Base-by-base conservation (phyloP, 2,113 vertebrate genomes). In the Nothoprocta perdicaria region DNA sequence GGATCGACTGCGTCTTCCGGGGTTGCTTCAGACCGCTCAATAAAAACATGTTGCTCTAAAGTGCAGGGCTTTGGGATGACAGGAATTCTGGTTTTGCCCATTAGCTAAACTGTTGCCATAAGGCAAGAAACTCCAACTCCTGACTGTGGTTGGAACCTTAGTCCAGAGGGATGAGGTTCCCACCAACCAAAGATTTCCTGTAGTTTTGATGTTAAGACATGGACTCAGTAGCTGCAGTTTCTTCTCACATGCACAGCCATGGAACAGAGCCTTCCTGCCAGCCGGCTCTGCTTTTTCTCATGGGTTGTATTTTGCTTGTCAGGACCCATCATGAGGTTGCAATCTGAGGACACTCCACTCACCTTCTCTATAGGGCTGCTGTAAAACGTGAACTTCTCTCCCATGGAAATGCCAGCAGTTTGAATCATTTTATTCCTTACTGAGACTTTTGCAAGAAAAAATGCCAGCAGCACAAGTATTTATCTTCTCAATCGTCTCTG, bases 1-100 rank as follows among this genome's bases (percentile, higher is more conserved):
- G 27, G 16, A 67, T 27, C 1, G 0, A 14, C 45, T 3, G 0
- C 13, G 4, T 40, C 40, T 66, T 80, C 29, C 0, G 1, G 57
- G 76, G 27, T 76, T 74, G n/a, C 48, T 79, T 84, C 35, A 78
- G 38, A 16, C 7, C 41, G 45, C 50, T 87, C 63, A 29, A 0
- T 58, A 41, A 1, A 40, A 40, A 40, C 58, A 48, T 5, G 21
- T 29, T 15, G 68, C 1, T 1, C 19, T 48, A 52, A 84, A 91
- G 29, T 6, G 3, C 27, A 17, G 33, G 0, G 0, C 31, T 71
- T 58, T 74, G 12, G 52, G 31, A 7, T 81, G 33, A 45, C 52
- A 82, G 63, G n/a, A 80, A 52, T 50, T 0, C 46, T 60, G 57
- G 76, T 76, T 61, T 13, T 86, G 80, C 41, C 40, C 48, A 41